Conservation (phyloP, 2,113 vertebrate genomes). For the Sitta europaea region DNA sequence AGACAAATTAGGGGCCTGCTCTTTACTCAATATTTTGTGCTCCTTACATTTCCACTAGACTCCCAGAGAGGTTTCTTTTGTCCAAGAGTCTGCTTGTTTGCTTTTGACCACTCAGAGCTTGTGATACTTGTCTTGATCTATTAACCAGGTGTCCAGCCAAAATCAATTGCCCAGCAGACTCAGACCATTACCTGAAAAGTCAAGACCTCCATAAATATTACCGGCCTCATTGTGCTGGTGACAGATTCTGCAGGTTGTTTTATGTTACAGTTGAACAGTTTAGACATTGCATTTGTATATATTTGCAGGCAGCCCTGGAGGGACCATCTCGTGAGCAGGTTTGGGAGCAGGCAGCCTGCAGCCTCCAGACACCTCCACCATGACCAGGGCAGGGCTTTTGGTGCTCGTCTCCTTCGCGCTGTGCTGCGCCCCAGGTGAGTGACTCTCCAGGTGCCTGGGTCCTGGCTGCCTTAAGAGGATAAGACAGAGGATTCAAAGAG, state of each 20-base stretch:
- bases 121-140: conserved; percentile 19
- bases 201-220: conserved; percentile 64
- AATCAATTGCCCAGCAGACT: conserved; percentile 36
- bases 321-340: neutral
- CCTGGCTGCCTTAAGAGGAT: neutral
- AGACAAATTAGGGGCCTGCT: neutral
- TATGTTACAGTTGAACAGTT: conserved; percentile 39
- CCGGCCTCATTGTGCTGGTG: conserved; percentile 32
- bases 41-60: neutral
- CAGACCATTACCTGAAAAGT: conserved; percentile 36
- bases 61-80: neutral
- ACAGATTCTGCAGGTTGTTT: conserved; percentile 43
- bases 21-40: neutral
- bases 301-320: neutral
- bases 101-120: conserved; percentile 1
- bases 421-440: conserved; percentile 51
- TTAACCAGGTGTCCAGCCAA: conserved; percentile 54
- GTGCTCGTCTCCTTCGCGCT: neutral
- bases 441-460: neutral
- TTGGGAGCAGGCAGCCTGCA: neutral
- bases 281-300: conserved; percentile 45
- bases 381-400: neutral
- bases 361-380: neutral
- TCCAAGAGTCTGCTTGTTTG: neutral
- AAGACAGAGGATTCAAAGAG: neutral